Conservation (phyloP, 2,797 vertebrate species). For the Nyctibius grandis region DNA sequence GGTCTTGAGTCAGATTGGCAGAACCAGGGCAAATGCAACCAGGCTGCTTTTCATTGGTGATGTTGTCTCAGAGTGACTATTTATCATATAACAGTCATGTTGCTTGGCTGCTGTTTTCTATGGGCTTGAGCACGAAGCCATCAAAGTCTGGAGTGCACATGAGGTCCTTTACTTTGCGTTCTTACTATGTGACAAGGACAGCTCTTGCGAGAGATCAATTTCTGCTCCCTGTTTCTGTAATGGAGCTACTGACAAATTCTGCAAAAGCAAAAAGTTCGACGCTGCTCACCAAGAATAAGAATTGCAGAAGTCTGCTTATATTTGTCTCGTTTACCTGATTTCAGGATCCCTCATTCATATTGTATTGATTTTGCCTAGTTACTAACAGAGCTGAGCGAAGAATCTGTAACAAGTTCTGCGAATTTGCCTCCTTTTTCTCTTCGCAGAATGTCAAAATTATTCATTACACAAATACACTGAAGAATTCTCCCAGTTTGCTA, state of each 20-base stretch:
- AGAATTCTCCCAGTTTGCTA: neutral
- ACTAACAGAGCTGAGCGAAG: neutral
- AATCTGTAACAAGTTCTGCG: neutral
- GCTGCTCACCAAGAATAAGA: neutral
- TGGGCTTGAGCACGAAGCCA: neutral
- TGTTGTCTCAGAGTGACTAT: constrained; percentile 17
- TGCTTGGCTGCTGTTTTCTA: neutral
- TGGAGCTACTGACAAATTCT: constrained; percentile 19
- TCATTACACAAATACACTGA: neutral
- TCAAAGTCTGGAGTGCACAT: constrained; percentile 14
- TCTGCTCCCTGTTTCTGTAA: constrained; percentile 11
- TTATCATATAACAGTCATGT: constrained; percentile 11
- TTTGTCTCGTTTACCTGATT: constrained; percentile 3
- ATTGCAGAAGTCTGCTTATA: neutral
- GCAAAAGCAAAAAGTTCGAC: neutral
- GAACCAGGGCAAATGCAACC: constrained; percentile 48
- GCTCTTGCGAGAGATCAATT: constrained; percentile 33
- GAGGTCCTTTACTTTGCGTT: constrained; percentile 27
- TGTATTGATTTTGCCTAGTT: constrained; percentile 6
- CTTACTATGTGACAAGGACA: neutral
- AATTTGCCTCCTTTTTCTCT: neutral
- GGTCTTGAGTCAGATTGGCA: constrained; percentile 65
- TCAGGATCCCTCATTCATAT: neutral
- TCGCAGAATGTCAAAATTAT: neutral
- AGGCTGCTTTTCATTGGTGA: constrained; percentile 30